Conservation (phyloP, 2,888 invertebrate genomes). For the Sinelater perroti region DNA sequence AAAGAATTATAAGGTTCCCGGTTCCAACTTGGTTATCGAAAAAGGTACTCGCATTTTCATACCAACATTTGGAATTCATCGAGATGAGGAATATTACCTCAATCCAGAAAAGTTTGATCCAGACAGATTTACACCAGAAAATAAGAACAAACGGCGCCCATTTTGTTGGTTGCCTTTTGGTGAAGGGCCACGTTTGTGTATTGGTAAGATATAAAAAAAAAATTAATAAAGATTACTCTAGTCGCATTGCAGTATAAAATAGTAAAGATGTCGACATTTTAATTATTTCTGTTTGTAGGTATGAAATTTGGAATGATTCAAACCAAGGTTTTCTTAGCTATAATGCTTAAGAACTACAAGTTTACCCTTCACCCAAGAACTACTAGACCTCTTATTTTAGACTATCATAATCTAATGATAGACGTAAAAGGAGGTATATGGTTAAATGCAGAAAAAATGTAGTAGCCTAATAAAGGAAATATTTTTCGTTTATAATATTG, state of each 20-base stretch:
- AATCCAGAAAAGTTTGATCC: constrained; percentile 9
- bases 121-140: constrained; percentile 1
- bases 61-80: constrained; percentile 4
- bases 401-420: neutral
- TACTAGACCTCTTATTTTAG: neutral
- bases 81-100: neutral
- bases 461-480: too few species aligned
- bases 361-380: neutral
- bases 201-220: neutral
- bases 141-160: neutral
- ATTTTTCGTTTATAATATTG: too few species aligned
- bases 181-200: neutral
- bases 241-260: neutral
- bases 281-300: neutral
- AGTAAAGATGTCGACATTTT: neutral
- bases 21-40: neutral
- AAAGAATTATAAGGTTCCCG: neutral
- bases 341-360: neutral
- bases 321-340: neutral
- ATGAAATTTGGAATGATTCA: neutral
- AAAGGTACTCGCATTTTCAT: neutral
- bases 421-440: neutral
- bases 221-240: neutral
- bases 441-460: neutral
- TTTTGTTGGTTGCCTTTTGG: neutral